Evolutionary conservation across 2,797 vertebrate species (phyloP).

Genomic region (Falco columbarius): DNA sequence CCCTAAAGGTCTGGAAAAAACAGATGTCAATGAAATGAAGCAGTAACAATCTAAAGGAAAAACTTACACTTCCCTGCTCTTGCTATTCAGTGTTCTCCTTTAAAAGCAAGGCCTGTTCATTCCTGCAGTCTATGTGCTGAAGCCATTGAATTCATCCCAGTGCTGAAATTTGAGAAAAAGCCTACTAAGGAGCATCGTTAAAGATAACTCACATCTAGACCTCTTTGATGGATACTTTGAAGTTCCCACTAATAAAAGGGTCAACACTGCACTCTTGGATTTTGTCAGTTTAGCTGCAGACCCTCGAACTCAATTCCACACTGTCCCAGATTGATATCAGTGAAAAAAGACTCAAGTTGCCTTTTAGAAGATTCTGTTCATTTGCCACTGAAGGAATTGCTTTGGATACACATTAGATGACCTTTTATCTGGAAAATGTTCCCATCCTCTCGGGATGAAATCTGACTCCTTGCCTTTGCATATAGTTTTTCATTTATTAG

Average conservation of each 20-base stretch:
- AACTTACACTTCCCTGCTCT: not conserved
- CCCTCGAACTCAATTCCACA: not conserved
- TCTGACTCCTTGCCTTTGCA: not conserved
- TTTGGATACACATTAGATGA: not conserved
- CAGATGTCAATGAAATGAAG: not conserved
- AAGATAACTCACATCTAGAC: not conserved
- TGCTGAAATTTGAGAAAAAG: not conserved
- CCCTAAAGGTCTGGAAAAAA: not conserved
- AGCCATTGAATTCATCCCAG: not conserved
- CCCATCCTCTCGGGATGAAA: not conserved
- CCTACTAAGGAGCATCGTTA: not conserved
- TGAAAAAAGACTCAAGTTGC: not conserved
- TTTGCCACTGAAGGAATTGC: not conserved
- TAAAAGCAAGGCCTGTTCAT: not conserved
- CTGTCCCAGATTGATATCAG: not conserved
- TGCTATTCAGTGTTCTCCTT: not conserved
- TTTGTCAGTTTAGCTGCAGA: not conserved
- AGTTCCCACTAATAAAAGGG: not conserved
- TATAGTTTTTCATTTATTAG: not conserved
- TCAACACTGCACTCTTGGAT: not conserved
- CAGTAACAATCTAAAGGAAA: not conserved
- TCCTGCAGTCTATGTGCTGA: not conserved
- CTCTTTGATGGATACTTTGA: not conserved
- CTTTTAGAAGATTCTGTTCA: not conserved
- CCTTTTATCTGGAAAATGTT: not conserved